Conservation (phyloP, 1,140 invertebrate genomes). For the Orchestia grillus region DNA sequence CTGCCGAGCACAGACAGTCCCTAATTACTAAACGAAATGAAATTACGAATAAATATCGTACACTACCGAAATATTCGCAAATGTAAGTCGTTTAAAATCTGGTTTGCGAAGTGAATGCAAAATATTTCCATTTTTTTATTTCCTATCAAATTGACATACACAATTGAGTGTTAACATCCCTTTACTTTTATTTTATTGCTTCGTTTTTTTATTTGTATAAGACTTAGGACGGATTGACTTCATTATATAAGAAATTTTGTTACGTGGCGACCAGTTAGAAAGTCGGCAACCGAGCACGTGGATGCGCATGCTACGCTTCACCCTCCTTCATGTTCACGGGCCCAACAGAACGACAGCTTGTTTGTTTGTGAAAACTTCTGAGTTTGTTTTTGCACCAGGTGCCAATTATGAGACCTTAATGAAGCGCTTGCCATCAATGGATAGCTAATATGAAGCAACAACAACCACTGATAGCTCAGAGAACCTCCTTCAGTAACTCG, state of each 20-base stretch:
- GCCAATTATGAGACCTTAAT: neutral
- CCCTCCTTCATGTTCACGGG: neutral
- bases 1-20: neutral
- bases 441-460: neutral
- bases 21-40: too few species aligned
- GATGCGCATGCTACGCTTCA: neutral
- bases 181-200: neutral
- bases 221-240: neutral
- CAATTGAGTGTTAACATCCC: neutral
- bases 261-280: neutral
- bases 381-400: slow-evolving; percentile 4
- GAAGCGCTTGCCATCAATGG: slow-evolving; percentile 15
- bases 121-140: neutral
- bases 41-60: too few species aligned
- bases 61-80: too few species aligned
- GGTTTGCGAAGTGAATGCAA: neutral
- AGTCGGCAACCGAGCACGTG: neutral
- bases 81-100: neutral
- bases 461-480: neutral
- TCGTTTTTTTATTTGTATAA: neutral
- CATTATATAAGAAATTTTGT: neutral
- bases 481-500: neutral
- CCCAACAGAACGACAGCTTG: neutral
- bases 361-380: slow-evolving; percentile 31
- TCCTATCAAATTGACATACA: neutral